Evolutionary conservation across 1,140 invertebrate species (phyloP).

Genomic region (Palaemon carinicauda): DNA sequence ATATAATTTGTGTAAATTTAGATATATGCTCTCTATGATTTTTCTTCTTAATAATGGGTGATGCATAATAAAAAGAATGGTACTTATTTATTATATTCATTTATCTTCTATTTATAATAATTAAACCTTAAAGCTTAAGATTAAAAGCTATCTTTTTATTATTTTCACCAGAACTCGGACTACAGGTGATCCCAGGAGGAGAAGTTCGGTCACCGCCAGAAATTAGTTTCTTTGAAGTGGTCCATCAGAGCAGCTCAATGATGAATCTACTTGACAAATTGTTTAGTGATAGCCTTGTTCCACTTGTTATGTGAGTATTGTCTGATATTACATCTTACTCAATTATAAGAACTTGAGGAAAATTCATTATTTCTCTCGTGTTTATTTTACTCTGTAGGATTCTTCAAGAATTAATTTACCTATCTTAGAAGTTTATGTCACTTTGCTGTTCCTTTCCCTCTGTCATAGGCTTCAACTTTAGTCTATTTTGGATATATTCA

Average conservation of each 20-base stretch:
- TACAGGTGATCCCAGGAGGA: conserved; percentile 89
- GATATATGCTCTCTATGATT: no score
- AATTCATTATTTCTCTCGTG: neutral
- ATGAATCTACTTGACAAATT: conserved; percentile 96
- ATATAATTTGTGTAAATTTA: no score
- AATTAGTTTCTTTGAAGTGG: conserved; percentile 94
- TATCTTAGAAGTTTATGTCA: no score
- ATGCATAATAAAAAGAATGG: no score
- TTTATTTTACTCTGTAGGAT: neutral
- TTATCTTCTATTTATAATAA: no score
- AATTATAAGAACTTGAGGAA: neutral
- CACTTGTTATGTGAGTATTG: conserved; percentile 80
- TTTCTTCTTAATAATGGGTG: no score
- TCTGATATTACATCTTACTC: conserved; percentile 12
- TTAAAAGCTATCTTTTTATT: neutral
- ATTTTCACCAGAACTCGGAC: conserved; percentile 80
- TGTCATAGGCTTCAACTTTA: no score
- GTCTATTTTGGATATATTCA: no score
- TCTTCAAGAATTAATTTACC: no score
- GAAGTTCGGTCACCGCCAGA: conserved; percentile 84
- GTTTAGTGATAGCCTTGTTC: conserved; percentile 88
- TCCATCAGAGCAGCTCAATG: conserved; percentile 94
- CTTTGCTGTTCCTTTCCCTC: no score
- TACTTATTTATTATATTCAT: no score
- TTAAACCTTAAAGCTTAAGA: neutral